Base-by-base conservation (phyloP, 23 tunicate genomes). In the Trididemnum clinides region DNA sequence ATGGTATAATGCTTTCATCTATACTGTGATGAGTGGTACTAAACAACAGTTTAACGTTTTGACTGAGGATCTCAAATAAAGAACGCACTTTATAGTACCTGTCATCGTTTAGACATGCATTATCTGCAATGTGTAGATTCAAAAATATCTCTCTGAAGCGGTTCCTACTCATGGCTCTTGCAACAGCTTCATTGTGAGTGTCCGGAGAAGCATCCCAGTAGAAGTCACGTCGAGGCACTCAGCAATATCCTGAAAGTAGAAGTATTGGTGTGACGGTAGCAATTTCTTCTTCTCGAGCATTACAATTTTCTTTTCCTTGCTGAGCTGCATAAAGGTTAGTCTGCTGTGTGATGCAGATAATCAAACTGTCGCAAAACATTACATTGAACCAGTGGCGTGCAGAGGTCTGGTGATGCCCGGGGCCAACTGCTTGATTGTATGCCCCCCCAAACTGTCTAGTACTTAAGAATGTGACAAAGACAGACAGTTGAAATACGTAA, bases 1-100 rank as follows among this genome's bases (percentile, higher is more conserved):
- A 66, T 29, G 75, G 75, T 29, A 66, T 66, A 10, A 66, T 66
- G 75, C 37, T 66, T 66, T 66, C 75, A 66, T 66, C 75, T 7
- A 66, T 66, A 66, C 75, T 66, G 37, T 66, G 31, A 31, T 66
- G 12, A 20, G 3, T 31, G 3, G 37, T 31, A 5, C 6, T 66
- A 37, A 66, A 66, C 10, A 5, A 66, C n/a, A 29, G 12, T 23
- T 66, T 66, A 66, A 66, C 30, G n/a, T 29, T 66, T 4, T 2
- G 4, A 66, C 31, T 66, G 3, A 66, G 37, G 3, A 5, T 3
- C 6, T 66, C 75, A 66, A 66, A 66, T 37, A 66, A 5, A 2
- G 36, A 37, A 2, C 75, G 37, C 30, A 31, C 75, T 31, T 66
- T 66, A 23, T 28, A 66, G n/a, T 66, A 66, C 31, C 36, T 66